These are phyloP conservation scores for Cyprinella venusta DNA, from an alignment of 2,797 vertebrate species.

Conservation along the genomic window DNA sequence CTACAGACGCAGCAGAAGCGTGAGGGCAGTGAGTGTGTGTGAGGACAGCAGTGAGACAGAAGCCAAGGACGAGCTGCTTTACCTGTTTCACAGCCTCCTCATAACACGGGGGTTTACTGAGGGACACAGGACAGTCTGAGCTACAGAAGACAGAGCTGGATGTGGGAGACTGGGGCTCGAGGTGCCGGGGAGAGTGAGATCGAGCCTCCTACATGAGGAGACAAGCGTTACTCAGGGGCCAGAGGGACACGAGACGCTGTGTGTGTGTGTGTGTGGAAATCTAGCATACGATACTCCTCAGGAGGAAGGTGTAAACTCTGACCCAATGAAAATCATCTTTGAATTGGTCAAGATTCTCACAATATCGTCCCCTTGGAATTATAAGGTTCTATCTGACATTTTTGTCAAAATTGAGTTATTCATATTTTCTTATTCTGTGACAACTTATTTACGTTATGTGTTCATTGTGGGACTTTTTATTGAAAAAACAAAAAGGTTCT, in stretches of 20 bases:
- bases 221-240: conserved; percentile 55
- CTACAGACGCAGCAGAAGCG: conserved; percentile 10
- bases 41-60: neutral
- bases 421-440: too few relatives aligned
- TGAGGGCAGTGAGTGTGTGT: conserved; percentile 2
- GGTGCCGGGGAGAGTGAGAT: conserved; percentile 82
- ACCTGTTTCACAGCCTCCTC: conserved; percentile 89
- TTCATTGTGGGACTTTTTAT: too few relatives aligned
- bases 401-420: too few relatives aligned
- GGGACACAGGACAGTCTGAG: conserved; percentile 84
- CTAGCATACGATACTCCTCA: neutral
- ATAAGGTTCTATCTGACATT: too few relatives aligned
- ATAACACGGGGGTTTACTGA: conserved; percentile 92
- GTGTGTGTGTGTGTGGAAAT: conserved; percentile 36
- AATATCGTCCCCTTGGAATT: too few relatives aligned
- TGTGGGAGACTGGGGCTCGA: conserved; percentile 87
- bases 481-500: too few relatives aligned
- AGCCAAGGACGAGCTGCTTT: neutral
- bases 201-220: conserved; percentile 84
- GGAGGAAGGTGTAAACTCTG: neutral
- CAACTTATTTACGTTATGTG: too few relatives aligned
- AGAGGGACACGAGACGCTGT: conserved; percentile 33
- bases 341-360: too few relatives aligned
- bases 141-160: conserved; percentile 87
- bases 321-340: conserved; percentile 1